Base-by-base conservation (phyloP, 1,140 invertebrate genomes). In the Pachypeltis micranthus region DNA sequence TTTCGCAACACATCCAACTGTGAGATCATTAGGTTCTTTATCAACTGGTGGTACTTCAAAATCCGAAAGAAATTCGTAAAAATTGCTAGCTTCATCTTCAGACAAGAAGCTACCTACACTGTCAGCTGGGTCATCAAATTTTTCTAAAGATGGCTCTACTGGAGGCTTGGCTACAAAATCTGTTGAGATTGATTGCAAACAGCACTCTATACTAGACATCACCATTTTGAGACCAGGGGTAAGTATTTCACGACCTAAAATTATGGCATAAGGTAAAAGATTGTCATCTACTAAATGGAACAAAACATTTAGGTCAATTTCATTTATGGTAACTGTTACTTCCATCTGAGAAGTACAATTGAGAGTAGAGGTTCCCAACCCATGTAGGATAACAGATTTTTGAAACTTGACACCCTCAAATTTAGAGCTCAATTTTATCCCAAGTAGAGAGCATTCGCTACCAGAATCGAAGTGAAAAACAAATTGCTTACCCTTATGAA, bases 201-300 rank as follows among this genome's bases (percentile, higher is more conserved):
- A 51, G 19, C 47, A 51, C 47, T 21, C 47, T 4, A 16, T 51
- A 21, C 4, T 21, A 10, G 47, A 51, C 12, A 51, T 51, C 4
- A 51, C 21, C 47, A 51, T 51, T 21, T 51, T 21, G 21, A 51
- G 21, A 51, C 19, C 7, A 4, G 47, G 47, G 4, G 21, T 14
- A 21, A 51, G 47, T 16, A 51, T 51, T 51, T 51, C 47, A 51
- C 47, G 47, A 51, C 47, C 47, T 16, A 51, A 3, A 51, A 51
- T 51, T 4, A 51, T 51, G 23, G 47, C 7, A 51, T n/a, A 51
- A 51, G 47, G 47, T 21, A 51, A 51, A 51, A 51, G 47, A 21
- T 51, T 21, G 23, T 51, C 47, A 51, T 51, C 21, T 21, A 51
- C 47, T 51, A 51, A 51, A 21, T 51, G 19, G 23, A 51, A 51